Base-by-base conservation (phyloP, 2,888 invertebrate species). In the Lydus trimaculatus region DNA sequence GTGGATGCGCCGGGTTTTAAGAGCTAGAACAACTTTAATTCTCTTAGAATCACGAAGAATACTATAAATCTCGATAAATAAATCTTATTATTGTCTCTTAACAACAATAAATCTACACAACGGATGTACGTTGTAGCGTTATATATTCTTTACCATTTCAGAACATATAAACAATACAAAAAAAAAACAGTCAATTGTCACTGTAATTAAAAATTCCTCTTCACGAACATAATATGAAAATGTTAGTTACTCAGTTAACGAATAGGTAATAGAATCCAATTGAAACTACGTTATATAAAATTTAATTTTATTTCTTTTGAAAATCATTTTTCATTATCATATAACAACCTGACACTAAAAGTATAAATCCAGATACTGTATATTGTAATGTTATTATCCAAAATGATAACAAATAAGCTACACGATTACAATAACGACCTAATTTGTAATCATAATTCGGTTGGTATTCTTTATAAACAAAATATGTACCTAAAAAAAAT, bases 331-430 rank as follows among this genome's bases (percentile, higher is more conserved):
- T 77, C 84, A 84, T 84, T 33, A 84, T 63, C 76, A 81, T 78
- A 69, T 81, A 82, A 73, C 83, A 84, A 31, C 72, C 71, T 6
- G 81, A 81, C 9, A 83, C 72, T 31, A 84, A 63, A 65, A 84
- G 72, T 69, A 83, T 81, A 56, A 83, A 73, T 25, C 75, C 76
- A 13, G 82, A 58, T 25, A 83, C 60, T 0, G 82, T 78, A 66
- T 84, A 82, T 61, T 83, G 81, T 31, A 84, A 72, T 3, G 82
- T 82, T 28, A 84, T 73, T 36, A 81, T 77, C 84, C 84, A 84
- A 72, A 84, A 84, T 5, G 82, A 79, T 11, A 83, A 71, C 60
- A 83, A 73, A 72, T 80, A 83, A 0, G 81, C 79, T 9, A 80
- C 80, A 65, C 82, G 73, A 61, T 82, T 79, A 67, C 83, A 83